Evolutionary conservation across 2,888 invertebrate genomes (phyloP).

Genomic region (Drosophila merina): DNA sequence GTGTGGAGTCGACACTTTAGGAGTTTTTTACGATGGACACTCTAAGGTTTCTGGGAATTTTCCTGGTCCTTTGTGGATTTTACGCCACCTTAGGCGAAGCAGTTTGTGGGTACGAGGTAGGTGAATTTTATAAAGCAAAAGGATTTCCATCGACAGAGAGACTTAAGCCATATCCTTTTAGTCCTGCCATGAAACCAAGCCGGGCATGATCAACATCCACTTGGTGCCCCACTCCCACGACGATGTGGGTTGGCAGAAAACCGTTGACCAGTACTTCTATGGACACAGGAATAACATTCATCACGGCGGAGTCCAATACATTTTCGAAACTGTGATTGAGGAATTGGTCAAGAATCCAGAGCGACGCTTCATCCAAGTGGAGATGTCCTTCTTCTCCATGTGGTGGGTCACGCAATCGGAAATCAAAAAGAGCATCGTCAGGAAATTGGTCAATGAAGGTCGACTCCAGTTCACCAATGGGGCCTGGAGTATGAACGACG

Average conservation of each 20-base stretch:
- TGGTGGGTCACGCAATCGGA: constrained; percentile 92
- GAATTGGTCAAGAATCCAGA: constrained; percentile 89
- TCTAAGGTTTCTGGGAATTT: not conserved
- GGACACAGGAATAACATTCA: constrained; percentile 89
- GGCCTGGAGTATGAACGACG: constrained; percentile 94
- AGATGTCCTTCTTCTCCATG: constrained; percentile 93
- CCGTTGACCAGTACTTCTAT: constrained; percentile 96
- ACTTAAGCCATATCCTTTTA: constrained; percentile 71
- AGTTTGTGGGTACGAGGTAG: constrained; percentile 50
- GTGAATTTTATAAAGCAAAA: not conserved
- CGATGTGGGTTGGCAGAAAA: constrained; percentile 97
- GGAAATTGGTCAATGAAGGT: constrained; percentile 88
- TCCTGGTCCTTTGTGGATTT: constrained; percentile 9
- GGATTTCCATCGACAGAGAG: not conserved
- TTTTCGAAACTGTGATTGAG: constrained; percentile 93
- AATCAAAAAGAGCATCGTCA: constrained; percentile 86
- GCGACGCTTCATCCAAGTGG: constrained; percentile 94
- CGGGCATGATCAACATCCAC: constrained; percentile 91
- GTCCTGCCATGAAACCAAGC: constrained; percentile 87
- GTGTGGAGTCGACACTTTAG: not conserved
- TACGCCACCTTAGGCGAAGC: constrained; percentile 29
- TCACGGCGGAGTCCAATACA: constrained; percentile 94
- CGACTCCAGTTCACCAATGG: constrained; percentile 91
- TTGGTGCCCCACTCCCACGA: constrained; percentile 95
- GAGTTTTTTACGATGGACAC: not conserved